These are phyloP conservation scores for Barnardius zonarius DNA, from an alignment of 2,113 vertebrate species.

Conservation along the genomic window DNA sequence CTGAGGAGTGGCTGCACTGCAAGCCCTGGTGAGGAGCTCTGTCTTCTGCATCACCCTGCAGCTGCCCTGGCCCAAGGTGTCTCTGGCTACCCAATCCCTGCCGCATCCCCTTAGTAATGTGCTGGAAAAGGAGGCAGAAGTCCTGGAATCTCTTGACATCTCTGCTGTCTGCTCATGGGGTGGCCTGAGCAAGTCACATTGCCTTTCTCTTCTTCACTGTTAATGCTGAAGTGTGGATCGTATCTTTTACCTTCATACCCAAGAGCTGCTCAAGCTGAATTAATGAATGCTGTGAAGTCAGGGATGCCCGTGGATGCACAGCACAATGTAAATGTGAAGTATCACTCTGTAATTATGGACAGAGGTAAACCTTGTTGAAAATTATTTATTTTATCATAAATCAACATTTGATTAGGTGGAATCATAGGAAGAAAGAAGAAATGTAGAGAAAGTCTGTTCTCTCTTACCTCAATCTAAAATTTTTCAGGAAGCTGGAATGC, in stretches of 20 bases:
- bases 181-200: neutral
- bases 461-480: neutral
- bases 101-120: fast-evolving
- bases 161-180: neutral
- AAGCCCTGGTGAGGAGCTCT: neutral
- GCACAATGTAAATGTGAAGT: neutral
- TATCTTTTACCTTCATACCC: neutral
- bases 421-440: neutral
- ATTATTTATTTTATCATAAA: neutral
- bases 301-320: neutral
- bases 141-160: neutral
- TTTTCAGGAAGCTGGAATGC: neutral
- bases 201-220: neutral
- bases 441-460: neutral
- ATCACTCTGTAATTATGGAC: neutral
- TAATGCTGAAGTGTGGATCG: neutral
- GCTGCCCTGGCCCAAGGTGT: fast-evolving
- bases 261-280: neutral
- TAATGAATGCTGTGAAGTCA: neutral
- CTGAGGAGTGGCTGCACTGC: fast-evolving
- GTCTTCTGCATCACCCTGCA: neutral
- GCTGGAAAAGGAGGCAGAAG: neutral
- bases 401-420: neutral
- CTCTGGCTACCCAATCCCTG: neutral
- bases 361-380: neutral